Evolutionary conservation across 2,113 vertebrate species (phyloP).

Genomic region (Gadus chalcogrammus): DNA sequence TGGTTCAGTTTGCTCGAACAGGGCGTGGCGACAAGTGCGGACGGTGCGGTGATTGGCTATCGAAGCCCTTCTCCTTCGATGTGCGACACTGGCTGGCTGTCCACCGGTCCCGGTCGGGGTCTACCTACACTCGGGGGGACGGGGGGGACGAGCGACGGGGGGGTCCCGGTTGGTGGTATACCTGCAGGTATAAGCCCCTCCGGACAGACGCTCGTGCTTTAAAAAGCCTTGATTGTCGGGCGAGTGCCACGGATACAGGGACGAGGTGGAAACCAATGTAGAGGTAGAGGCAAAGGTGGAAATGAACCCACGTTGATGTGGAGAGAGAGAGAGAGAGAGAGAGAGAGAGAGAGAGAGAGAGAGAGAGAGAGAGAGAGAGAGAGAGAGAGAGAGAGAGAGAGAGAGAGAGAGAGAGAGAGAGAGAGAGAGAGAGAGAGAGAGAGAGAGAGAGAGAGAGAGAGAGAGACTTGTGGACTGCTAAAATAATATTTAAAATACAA

Average conservation of each 20-base stretch:
- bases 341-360: background rate
- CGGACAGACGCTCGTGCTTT: constrained; percentile 12
- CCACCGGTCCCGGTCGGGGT: no score
- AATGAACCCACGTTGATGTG: background rate
- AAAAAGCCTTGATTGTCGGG: constrained; percentile 1
- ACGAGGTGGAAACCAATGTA: background rate
- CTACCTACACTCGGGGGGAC: no score
- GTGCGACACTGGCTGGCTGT: constrained; percentile 4
- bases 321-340: background rate
- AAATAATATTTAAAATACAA: background rate
- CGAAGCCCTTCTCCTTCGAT: background rate
- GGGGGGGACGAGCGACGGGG: no score
- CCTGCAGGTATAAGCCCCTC: background rate
- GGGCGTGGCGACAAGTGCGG: constrained; percentile 44
- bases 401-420: background rate
- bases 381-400: background rate
- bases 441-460: background rate
- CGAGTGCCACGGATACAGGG: constrained; percentile 7
- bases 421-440: background rate
- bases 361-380: background rate
- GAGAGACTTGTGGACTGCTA: background rate
- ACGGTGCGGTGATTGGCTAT: constrained; percentile 59
- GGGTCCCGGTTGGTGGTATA: background rate
- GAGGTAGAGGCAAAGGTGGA: background rate
- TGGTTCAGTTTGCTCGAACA: background rate